phyloP scores from a whole-genome alignment of 2,797 vertebrate genomes.

The Anisognathus igniventris region DNA sequence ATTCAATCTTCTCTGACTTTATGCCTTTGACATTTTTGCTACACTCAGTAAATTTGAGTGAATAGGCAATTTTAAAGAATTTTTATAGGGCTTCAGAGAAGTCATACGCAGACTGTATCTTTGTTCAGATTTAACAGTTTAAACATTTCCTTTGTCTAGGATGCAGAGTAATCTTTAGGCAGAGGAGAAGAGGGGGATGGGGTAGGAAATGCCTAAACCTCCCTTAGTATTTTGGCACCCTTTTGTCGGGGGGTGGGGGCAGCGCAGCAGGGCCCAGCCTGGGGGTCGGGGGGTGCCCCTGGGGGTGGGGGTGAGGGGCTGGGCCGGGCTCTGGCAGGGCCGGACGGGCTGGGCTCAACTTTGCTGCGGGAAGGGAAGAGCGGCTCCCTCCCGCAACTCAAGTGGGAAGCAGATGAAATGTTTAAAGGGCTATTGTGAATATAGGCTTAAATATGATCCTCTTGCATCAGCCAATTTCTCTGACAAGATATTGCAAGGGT shows the following conservation, averaged over 20 bases:
- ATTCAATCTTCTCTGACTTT: constrained; percentile 99
- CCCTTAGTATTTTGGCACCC: constrained; percentile 62
- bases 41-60: constrained; percentile 99
- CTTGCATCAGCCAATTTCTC: constrained; percentile 41
- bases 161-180: constrained; percentile 74
- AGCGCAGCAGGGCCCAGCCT: fast-evolving
- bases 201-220: constrained; percentile 65
- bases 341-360: background rate
- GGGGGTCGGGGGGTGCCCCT: fast-evolving
- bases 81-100: constrained; percentile 96
- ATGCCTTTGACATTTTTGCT: constrained; percentile 99
- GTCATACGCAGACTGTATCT: constrained; percentile 90
- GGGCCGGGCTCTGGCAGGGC: background rate
- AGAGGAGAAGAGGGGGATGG: constrained; percentile 51
- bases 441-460: constrained; percentile 36
- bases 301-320: background rate
- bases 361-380: background rate
- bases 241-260: background rate
- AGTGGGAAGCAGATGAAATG: constrained; percentile 25
- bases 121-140: constrained; percentile 97
- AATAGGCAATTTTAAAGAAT: constrained; percentile 99
- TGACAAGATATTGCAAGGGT: constrained; percentile 37
- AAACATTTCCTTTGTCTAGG: constrained; percentile 85
- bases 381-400: constrained; percentile 19
- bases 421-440: constrained; percentile 29